Percentiles rank a stretch among this genome's conserved stretches.
Conservation (phyloP, 2,888 invertebrate genomes). For the Notocelia uddmanniana region DNA sequence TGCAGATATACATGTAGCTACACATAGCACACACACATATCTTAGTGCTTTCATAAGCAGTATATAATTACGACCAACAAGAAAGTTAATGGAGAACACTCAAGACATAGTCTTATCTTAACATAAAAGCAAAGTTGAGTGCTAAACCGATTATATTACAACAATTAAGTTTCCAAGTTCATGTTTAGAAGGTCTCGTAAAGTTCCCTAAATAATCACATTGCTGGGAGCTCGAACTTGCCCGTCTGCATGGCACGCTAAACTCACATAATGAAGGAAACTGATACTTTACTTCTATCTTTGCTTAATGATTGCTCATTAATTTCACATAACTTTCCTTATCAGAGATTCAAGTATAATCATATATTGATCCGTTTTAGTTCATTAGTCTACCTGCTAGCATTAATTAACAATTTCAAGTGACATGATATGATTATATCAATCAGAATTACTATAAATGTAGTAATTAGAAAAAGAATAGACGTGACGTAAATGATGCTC, state of each 20-base stretch:
- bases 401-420: neutral
- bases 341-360: constrained; percentile 5
- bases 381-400: neutral
- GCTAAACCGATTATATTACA: constrained; percentile 74
- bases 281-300: constrained; percentile 57
- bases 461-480: neutral
- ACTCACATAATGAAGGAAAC: constrained; percentile 62
- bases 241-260: constrained; percentile 57
- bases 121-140: constrained; percentile 67
- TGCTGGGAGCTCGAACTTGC: constrained; percentile 69
- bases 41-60: constrained; percentile 19
- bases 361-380: neutral
- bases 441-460: neutral
- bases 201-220: constrained; percentile 78
- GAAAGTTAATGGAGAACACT: constrained; percentile 32
- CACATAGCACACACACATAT: neutral
- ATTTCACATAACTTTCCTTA: constrained; percentile 44
- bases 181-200: constrained; percentile 78
- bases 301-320: constrained; percentile 59
- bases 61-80: constrained; percentile 33
- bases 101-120: constrained; percentile 58
- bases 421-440: neutral
- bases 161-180: constrained; percentile 78
- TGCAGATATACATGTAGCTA: neutral
- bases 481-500: too few species aligned